Evolutionary conservation across 2,888 invertebrate genomes (phyloP), one percentile per base, ranked within the genome.

Genomic region (Scelioninae gen. 2): DNA sequence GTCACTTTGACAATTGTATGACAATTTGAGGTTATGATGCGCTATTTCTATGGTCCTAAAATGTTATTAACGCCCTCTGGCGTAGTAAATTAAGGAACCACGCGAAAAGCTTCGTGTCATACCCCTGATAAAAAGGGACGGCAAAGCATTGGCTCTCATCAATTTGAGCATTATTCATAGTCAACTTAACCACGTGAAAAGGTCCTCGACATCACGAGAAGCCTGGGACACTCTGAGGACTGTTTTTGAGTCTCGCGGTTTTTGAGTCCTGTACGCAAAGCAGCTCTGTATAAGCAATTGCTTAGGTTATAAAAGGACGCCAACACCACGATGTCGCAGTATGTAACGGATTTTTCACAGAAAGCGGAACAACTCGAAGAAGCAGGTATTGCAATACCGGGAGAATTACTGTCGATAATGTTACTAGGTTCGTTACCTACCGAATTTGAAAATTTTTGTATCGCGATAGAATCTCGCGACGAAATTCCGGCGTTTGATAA

Each of bases 191-290:
- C 31, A 31, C 16, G 35, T 35, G 57, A 5, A 55, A 64, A 53
- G n/a, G 16, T n/a, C n/a, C 2, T 9, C 35, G 2, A n/a, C 11
- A 2, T 37, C n/a, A 1, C 22, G 33, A 1, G 16, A n/a, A 37
- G 52, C 52, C 7, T 53, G 52, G 52, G 35, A 53, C 11, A 15
- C 16, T 2, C 9, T 76, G 1, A 48, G 52, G 13, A n/a, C 15
- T 2, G 60, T 64, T 0, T 58, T 52, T 35, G 63, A 76, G 48
- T 74, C 71, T 0, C 10, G 39, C 18, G 75, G n/a, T n/a, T n/a
- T n/a, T n/a, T n/a, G n/a, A n/a, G 76, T 22, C 78, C 74, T 0
- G 74, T 78, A 5, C 58, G 74, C 6, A 76, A 77, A 45, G 64
- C 75, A 9, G 31, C 31, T 2, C 9, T 31, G 2, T 31, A 31